These are phyloP conservation scores for Toxonevra muliebris DNA, from an alignment of 2,888 invertebrate species.

Conservation along the genomic window DNA sequence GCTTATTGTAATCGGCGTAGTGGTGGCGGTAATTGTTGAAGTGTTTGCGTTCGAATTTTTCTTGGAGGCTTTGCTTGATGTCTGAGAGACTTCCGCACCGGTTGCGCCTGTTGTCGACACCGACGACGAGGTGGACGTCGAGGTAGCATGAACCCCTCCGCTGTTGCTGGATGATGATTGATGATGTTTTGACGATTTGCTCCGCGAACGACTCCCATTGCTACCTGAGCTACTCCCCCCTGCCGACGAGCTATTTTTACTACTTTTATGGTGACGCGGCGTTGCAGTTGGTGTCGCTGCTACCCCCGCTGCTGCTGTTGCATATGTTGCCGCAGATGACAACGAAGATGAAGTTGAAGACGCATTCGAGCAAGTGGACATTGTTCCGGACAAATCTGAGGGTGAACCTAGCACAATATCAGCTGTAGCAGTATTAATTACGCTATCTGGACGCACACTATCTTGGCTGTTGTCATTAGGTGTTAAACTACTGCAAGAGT, in stretches of 20 bases:
- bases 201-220: constrained; percentile 54
- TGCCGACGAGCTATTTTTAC: constrained; percentile 42
- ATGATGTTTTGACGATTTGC: constrained; percentile 39
- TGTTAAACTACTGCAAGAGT: constrained; percentile 19
- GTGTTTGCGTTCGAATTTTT: constrained; percentile 13
- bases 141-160: constrained; percentile 22
- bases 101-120: constrained; percentile 8
- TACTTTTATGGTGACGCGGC: constrained; percentile 63
- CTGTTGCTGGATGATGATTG: no score
- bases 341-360: constrained; percentile 48
- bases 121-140: constrained; percentile 39
- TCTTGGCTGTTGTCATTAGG: constrained; percentile 47
- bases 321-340: constrained; percentile 43
- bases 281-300: constrained; percentile 56
- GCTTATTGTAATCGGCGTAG: constrained; percentile 15
- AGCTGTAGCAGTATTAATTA: constrained; percentile 59
- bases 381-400: constrained; percentile 41
- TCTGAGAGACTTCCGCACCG: constrained; percentile 29
- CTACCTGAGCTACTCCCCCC: constrained; percentile 42
- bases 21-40: constrained; percentile 22
- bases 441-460: constrained; percentile 36
- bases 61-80: constrained; percentile 33
- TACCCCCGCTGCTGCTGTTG: constrained; percentile 31
- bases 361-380: constrained; percentile 40
- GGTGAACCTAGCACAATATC: constrained; percentile 41